Evolutionary conservation across 1,140 invertebrate genomes (phyloP), one percentile per base, ranked within the genome.

Genomic region (Pogonus chalceus): DNA sequence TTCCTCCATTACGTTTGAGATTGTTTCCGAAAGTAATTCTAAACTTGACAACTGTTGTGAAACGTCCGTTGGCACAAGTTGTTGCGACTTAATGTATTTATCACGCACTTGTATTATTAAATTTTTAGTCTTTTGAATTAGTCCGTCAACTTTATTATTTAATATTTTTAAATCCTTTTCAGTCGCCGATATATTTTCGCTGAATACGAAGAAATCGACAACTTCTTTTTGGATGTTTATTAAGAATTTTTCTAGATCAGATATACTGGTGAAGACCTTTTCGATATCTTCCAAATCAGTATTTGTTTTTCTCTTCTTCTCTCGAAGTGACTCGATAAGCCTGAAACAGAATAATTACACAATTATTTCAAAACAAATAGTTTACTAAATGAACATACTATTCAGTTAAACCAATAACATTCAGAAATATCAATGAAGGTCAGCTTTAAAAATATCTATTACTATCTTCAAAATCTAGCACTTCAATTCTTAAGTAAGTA

Each of bases 1-100:
- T 62, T 90, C 87, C 60, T 92, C 90, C 84, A 92, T 88, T 7
- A 79, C 79, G 56, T 82, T 80, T 26, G 78, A 74, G 16, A 89
- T 77, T 49, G 82, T 79, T 68, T 95, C 91, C 22, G 85, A 79
- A n/a, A 84, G 75, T 39, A 94, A 71, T 71, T 90, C 88, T 56
- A 90, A 74, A 51, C 80, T 76, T 1, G 84, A 87, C 55, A 89
- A 70, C 69, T 87, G 79, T 68, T 88, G 84, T 56, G 76, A 78
- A 49, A 90, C 74, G 74, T 90, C 87, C 53, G 79, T 82, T 31
- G 88, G 87, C 26, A 86, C 70, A 49, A 83, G 74, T 62, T 83
- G 78, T 68, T 79, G 79, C 35, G 57, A 49, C 60, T 78, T 79
- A 61, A 73, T 72, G 72, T 90, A 90, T 46, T 79, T 75, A 60